These are phyloP conservation scores for Trichoplax adhaerens DNA, from an alignment of 37 sponge, comb jelly and placozoan genomes.

Conservation along the genomic window DNA sequence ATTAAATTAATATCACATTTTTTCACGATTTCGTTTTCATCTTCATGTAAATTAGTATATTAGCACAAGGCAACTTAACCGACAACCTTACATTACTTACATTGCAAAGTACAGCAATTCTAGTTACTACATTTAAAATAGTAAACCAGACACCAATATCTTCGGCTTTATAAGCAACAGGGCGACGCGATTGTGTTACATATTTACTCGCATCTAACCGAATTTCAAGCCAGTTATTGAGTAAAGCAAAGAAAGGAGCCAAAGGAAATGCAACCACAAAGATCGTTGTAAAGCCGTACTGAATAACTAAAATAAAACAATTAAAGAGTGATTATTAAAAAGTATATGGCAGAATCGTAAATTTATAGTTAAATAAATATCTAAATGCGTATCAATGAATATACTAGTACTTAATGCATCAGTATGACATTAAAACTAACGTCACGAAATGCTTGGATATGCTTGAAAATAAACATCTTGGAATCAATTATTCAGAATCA, in stretches of 20 bases:
- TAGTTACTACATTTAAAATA: conserved; percentile 3
- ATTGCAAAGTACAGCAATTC: conserved; percentile 10
- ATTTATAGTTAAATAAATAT: background rate
- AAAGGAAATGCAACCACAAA: conserved; percentile 14
- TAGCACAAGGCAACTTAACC: too few relatives aligned
- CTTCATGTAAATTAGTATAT: too few relatives aligned
- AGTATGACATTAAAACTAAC: too few relatives aligned
- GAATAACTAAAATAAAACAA: background rate
- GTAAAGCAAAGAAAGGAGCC: conserved; percentile 6
- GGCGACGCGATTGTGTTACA: conserved; percentile 5
- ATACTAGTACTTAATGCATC: too few relatives aligned
- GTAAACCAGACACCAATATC: conserved; percentile 9
- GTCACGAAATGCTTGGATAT: too few relatives aligned
- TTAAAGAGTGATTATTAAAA: background rate
- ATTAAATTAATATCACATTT: too few relatives aligned
- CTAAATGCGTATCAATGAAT: background rate
- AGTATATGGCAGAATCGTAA: background rate
- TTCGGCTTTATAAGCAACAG: conserved; percentile 2
- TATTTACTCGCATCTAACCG: conserved; percentile 4
- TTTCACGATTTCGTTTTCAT: too few relatives aligned
- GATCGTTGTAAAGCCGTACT: conserved; percentile 10
- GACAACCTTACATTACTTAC: background rate
- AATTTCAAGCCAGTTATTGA: conserved; percentile 9
- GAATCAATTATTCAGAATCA: too few relatives aligned
- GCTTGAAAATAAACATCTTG: too few relatives aligned